Conservation (phyloP, 2,888 invertebrate genomes). For the Metopia argyrocephala region DNA sequence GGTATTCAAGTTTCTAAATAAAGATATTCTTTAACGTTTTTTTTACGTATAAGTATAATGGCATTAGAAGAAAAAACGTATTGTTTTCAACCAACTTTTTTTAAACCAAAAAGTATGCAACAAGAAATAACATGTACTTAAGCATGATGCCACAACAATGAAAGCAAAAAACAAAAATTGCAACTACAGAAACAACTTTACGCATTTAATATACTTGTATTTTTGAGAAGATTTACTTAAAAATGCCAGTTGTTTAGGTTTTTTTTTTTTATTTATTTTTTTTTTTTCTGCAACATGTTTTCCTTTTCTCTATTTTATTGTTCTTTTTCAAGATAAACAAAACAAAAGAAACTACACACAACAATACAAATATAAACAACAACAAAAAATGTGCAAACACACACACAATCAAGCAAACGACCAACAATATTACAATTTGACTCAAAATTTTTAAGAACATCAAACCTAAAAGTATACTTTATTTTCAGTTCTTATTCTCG, state of each 20-base stretch:
- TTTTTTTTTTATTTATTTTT: too few relatives aligned
- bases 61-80: conserved; percentile 27
- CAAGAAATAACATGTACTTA: conserved; percentile 58
- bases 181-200: conserved; percentile 7
- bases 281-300: conserved; percentile 38
- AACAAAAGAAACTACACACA: conserved; percentile 5
- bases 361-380: neutral
- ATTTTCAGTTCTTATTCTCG: neutral
- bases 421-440: conserved; percentile 1
- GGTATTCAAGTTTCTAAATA: conserved; percentile 40
- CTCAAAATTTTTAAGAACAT: neutral
- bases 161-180: neutral
- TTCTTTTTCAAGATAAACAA: conserved; percentile 51
- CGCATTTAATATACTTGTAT: conserved; percentile 40
- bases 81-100: conserved; percentile 18
- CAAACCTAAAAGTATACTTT: conserved; percentile 40
- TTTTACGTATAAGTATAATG: neutral
- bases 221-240: conserved; percentile 49
- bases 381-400: neutral
- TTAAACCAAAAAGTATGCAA: conserved; percentile 42
- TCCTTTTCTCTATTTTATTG: conserved; percentile 27
- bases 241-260: conserved; percentile 57
- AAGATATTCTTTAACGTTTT: conserved; percentile 10
- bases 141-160: conserved; percentile 55
- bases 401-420: neutral